Evolutionary conservation across 2,888 invertebrate genomes (phyloP).

Genomic region (Adela reaumurella): DNA sequence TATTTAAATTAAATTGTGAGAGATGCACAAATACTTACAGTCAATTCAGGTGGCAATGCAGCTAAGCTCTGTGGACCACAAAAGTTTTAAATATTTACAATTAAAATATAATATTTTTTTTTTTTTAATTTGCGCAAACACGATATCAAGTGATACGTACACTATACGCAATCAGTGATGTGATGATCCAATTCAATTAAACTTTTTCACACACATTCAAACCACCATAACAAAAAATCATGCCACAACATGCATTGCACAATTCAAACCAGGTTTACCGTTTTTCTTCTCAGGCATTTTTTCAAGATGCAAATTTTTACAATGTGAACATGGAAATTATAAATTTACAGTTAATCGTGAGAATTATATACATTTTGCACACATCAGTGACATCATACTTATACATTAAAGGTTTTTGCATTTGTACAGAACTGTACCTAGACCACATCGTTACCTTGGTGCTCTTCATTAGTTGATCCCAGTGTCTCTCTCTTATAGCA

Average conservation of each 20-base stretch:
- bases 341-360: no score
- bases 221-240: neutral
- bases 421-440: no score
- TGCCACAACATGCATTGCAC: neutral
- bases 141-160: slow-evolving; percentile 2
- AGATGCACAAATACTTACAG: slow-evolving; percentile 61
- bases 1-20: neutral
- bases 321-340: no score
- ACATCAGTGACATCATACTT: no score
- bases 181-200: slow-evolving; percentile 13
- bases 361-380: no score
- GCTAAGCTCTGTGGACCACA: slow-evolving; percentile 75
- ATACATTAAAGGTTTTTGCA: no score
- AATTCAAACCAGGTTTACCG: no score
- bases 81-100: slow-evolving; percentile 47
- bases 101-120: neutral
- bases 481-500: slow-evolving; percentile 92
- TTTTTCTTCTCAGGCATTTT: neutral
- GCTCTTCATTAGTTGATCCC: slow-evolving; percentile 94
- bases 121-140: no score
- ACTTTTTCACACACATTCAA: slow-evolving; percentile 1
- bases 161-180: slow-evolving; percentile 13
- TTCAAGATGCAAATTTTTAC: neutral
- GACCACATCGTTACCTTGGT: slow-evolving; percentile 82
- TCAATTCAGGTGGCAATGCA: slow-evolving; percentile 74